Base-by-base conservation (phyloP, 2,113 vertebrate genomes). In the Arvicanthis niloticus region DNA sequence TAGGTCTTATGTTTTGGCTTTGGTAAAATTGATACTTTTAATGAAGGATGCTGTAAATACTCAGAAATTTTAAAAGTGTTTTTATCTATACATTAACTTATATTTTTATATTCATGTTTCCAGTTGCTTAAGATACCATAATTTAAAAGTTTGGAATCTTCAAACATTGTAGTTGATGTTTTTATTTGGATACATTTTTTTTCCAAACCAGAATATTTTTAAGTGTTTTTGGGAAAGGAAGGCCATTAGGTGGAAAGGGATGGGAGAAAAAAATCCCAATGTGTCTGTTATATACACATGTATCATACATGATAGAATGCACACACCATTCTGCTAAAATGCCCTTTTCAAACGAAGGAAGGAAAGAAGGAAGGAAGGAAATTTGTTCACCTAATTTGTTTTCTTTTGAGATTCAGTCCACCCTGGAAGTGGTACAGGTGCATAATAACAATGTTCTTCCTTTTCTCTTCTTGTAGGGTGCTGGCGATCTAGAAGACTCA, bases 401-500 rank as follows among this genome's bases (percentile, higher is more conserved):
- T 95, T 97, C 72, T 97, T 90, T 98, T 98, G 93, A 96, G 98
- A 97, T 98, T 98, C 98, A 98, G 31, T 97, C 97, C 97, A 96
- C 87, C 95, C 37, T 89, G 97, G 82, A 97, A 97, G 95, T 98
- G 97, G 92, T 95, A 0, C 96, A 97, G 98, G 98, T 98, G 96
- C 98, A 98, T 98, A 98, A 97, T 98, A 98, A 98, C 98, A 98
- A 98, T 98, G 75, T 97, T 98, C 98, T 98, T 98, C 98, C 98
- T 98, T 98, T 99, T 98, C 98, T 98, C 98, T 99, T 98, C 98
- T 98, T 98, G 98, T 99, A 99, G 99, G 99, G 98, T 97, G 99
- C 99, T 99, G 99, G 99, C 96, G 99, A 99, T 98, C 98, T 99
- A 98, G 99, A 99, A 99, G 99, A 99, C 99, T 99, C 99, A 98